Evolutionary conservation across 1,140 invertebrate species (phyloP), one percentile per base, ranked within the genome.

Genomic region (Heliconius himera): DNA sequence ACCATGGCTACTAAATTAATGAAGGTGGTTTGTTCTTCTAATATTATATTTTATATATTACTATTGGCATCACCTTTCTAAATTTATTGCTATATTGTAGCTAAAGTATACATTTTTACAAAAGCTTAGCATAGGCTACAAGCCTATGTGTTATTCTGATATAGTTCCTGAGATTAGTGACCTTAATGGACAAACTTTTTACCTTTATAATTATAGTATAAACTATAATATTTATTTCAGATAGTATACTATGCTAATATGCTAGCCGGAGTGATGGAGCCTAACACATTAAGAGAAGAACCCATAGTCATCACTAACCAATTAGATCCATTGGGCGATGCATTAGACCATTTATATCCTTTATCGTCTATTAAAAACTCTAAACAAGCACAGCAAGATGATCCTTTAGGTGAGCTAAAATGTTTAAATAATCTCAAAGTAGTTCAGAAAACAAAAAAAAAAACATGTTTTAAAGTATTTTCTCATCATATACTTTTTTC

Each of bases 231-330:
- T 56, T 22, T 16, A 51, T 78, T 84, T 56, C 95, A 97, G 96
- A 97, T 99, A 91, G 92, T 99, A 1, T 99, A 98, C 90, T 99
- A 98, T 94, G 98, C 98, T 33, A 98, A 97, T 91, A 97, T 99
- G 85, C 87, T 98, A 80, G 98, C 97, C 1, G 98, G 98, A 41
- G 95, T 96, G 66, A 93, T 97, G 86, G 98, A 99, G 87, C 94
- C 96, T 8, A 95, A 96, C 16, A 95, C 96, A 18, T 83, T 96
- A 41, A 86, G 95, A 13, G 95, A 96, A 56, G 96, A 96, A 81
- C 95, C 96, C 2, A 88, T 95, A 29, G 89, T 91, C 70, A 94
- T 95, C 72, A 81, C 90, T 0, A 89, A 81, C 75, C 90, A 94
- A 70, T 83, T 92, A 71, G 94, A 95, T 77, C 93, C 95, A 0